Evolutionary conservation across 2,797 vertebrate genomes (phyloP).

Genomic region (Microhierax caerulescens): DNA sequence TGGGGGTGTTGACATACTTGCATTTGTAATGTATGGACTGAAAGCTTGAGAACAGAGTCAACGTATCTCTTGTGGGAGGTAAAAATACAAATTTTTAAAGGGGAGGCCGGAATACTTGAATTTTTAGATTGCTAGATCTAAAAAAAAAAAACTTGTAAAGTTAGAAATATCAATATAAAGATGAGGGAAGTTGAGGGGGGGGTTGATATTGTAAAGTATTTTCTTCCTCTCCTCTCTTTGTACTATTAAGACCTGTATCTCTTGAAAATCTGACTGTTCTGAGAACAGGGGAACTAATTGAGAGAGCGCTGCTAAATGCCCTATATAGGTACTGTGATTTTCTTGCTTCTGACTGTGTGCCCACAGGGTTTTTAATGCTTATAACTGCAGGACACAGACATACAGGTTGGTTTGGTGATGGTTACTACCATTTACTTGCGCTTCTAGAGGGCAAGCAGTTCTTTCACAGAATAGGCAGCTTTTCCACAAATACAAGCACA

Average conservation of each 20-base stretch:
- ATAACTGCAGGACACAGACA: not conserved
- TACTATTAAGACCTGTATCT: not conserved
- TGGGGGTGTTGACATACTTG: not conserved
- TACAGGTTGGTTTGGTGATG: not conserved
- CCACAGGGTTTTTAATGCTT: not conserved
- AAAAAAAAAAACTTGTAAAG: not conserved
- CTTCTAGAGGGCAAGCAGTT: not conserved
- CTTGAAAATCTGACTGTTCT: not conserved
- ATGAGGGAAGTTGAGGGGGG: not conserved
- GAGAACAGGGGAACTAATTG: not conserved
- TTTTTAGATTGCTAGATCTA: not conserved
- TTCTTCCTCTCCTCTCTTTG: not conserved
- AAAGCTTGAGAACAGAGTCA: not conserved
- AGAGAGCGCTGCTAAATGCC: not conserved
- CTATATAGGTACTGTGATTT: not conserved
- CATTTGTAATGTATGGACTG: not conserved
- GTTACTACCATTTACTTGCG: not conserved
- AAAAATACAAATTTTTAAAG: not conserved
- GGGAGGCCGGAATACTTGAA: not conserved
- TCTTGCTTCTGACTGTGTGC: not conserved
- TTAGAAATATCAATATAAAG: not conserved
- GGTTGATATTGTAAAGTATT: rapidly evolving
- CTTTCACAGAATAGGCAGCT: not conserved
- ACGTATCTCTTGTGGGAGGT: not conserved
- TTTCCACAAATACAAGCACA: not conserved